phyloP scores from a whole-genome alignment of 2,888 invertebrate genomes.

The Melanophora roralis region DNA sequence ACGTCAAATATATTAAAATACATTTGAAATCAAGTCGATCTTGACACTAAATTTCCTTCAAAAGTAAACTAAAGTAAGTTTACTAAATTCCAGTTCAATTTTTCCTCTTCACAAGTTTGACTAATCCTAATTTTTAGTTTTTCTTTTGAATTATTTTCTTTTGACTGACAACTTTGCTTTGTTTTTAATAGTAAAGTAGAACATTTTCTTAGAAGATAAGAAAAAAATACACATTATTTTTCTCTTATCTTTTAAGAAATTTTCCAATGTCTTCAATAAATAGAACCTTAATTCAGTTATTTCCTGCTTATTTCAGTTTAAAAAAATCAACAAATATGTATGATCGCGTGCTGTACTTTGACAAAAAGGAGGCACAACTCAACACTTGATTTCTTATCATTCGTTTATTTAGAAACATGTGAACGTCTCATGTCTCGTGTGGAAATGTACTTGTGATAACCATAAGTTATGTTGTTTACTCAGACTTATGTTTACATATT shows the following conservation, averaged over 20 bases:
- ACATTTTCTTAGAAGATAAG: too few species aligned
- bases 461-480: background rate
- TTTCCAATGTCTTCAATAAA: conserved; percentile 24
- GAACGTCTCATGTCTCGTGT: conserved; percentile 74
- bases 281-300: background rate
- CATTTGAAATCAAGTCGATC: too few species aligned
- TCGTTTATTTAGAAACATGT: conserved; percentile 67
- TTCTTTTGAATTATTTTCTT: too few species aligned
- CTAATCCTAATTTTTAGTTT: too few species aligned
- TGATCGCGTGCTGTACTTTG: conserved; percentile 57
- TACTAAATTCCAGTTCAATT: too few species aligned
- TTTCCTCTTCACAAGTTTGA: too few species aligned
- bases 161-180: background rate
- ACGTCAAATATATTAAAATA: too few species aligned
- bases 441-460: conserved; percentile 71
- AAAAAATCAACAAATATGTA: background rate
- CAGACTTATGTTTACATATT: background rate
- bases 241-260: conserved; percentile 29
- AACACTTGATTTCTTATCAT: conserved; percentile 32
- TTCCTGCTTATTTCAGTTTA: background rate
- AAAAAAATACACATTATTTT: too few species aligned
- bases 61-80: too few species aligned
- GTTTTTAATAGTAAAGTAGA: conserved; percentile 1
- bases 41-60: too few species aligned
- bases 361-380: conserved; percentile 1